Evolutionary conservation across 2,797 vertebrate species (phyloP).

Genomic region (Podarcis siculus): DNA sequence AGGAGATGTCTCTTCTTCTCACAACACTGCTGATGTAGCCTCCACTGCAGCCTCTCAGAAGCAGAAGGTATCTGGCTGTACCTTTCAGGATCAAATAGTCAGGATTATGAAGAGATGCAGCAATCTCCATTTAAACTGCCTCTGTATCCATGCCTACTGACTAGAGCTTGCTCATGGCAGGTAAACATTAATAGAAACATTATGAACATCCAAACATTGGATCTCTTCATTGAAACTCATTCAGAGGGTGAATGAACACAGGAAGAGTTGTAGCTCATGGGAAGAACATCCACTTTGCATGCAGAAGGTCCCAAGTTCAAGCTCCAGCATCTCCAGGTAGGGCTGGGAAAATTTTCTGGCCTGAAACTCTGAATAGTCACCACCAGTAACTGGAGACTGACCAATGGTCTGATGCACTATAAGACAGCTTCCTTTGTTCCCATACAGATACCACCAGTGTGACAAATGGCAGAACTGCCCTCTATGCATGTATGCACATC

Average conservation of each 20-base stretch:
- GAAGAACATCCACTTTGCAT: no score
- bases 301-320: no score
- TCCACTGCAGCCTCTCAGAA: neutral
- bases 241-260: neutral
- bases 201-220: neutral
- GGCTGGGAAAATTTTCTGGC: no score
- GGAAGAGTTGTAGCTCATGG: no score
- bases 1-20: neutral
- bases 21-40: neutral
- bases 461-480: neutral
- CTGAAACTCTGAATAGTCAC: no score
- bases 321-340: no score
- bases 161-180: neutral
- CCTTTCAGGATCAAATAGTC: neutral
- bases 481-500: neutral
- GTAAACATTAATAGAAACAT: neutral
- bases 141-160: neutral
- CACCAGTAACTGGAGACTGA: no score
- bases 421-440: no score
- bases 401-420: no score
- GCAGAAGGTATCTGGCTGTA: neutral
- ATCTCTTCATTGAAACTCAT: neutral
- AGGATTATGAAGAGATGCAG: neutral
- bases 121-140: neutral
- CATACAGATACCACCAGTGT: neutral